phyloP scores from a whole-genome alignment of 2,113 vertebrate genomes.

The Butastur rufipennis region DNA sequence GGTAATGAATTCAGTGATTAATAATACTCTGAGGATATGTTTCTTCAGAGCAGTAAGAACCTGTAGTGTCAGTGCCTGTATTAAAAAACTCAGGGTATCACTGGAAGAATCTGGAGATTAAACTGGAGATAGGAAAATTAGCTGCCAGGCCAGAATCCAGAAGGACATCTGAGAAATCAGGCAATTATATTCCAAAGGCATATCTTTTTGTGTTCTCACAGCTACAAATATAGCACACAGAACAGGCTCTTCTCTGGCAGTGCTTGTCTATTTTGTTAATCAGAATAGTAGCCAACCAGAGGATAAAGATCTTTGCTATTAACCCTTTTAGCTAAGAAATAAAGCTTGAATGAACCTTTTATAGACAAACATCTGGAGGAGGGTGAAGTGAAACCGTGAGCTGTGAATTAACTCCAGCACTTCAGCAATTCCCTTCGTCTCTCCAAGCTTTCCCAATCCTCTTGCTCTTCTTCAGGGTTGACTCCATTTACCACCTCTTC shows the following conservation, averaged over 20 bases:
- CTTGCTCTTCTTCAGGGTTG: not conserved
- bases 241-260: slow-evolving; percentile 46
- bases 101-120: slow-evolving; percentile 1
- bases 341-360: slow-evolving; percentile 31
- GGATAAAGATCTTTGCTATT: slow-evolving; percentile 44
- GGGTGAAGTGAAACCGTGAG: not conserved
- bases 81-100: not conserved
- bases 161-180: slow-evolving; percentile 54
- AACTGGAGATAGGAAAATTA: not conserved
- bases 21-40: not conserved
- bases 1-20: not conserved
- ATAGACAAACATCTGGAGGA: slow-evolving; percentile 26
- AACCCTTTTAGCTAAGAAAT: slow-evolving; percentile 32
- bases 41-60: not conserved
- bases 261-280: not conserved
- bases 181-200: slow-evolving; percentile 40
- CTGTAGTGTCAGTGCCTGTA: not conserved
- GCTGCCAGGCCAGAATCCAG: slow-evolving; percentile 12
- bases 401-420: not conserved
- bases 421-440: not conserved
- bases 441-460: not conserved
- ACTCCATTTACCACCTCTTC: not conserved
- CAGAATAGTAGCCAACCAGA: not conserved
- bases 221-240: slow-evolving; percentile 52
- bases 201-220: slow-evolving; percentile 55